phyloP scores from a whole-genome alignment of 1,140 invertebrate genomes.

The Lepidostoma basale region DNA sequence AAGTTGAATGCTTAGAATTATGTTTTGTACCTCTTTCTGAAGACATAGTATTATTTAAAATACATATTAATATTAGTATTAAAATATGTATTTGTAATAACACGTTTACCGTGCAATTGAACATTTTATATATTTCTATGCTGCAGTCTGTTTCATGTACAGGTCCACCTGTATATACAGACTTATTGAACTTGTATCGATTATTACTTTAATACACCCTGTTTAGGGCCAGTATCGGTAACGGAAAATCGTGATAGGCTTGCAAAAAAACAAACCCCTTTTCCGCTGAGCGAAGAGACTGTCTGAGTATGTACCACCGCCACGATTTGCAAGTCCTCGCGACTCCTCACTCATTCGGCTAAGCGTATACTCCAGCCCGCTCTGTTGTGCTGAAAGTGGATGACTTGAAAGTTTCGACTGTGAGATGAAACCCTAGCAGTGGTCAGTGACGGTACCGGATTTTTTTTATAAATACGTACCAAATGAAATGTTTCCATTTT shows the following conservation, averaged over 20 bases:
- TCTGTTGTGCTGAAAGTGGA: neutral
- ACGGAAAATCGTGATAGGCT: constrained; percentile 28
- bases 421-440: constrained; percentile 32
- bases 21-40: too few species aligned
- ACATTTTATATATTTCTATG: too few species aligned
- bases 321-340: constrained; percentile 26
- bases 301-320: constrained; percentile 35
- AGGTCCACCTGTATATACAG: too few species aligned
- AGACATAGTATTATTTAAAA: too few species aligned
- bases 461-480: too few species aligned
- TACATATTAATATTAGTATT: too few species aligned
- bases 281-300: constrained; percentile 42
- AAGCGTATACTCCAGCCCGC: neutral
- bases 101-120: too few species aligned
- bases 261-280: constrained; percentile 38
- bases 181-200: too few species aligned
- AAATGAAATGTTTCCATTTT: too few species aligned
- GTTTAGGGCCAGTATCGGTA: neutral
- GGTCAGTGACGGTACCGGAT: constrained; percentile 17
- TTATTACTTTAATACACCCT: neutral
- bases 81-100: too few species aligned
- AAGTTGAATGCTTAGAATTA: too few species aligned
- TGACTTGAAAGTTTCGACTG: constrained; percentile 16
- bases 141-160: too few species aligned
- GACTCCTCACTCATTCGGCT: neutral